These are phyloP conservation scores for Ichneumoninae sp. DNA, from an alignment of 2,888 invertebrate species.

Conservation along the genomic window DNA sequence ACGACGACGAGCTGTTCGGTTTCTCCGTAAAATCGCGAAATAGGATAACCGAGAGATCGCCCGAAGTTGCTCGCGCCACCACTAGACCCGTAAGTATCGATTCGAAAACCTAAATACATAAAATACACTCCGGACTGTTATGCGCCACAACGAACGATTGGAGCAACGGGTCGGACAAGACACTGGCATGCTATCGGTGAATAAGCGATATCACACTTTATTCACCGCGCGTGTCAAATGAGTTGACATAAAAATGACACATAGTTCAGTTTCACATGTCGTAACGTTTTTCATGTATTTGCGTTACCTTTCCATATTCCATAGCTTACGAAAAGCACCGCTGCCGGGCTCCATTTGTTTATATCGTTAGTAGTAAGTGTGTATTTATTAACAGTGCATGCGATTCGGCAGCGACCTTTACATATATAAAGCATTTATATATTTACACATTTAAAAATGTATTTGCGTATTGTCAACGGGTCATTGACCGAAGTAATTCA, in stretches of 20 bases:
- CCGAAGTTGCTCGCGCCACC: slow-evolving; percentile 50
- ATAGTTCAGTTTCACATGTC: neutral
- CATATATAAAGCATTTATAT: too few relatives aligned
- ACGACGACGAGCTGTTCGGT: slow-evolving; percentile 76
- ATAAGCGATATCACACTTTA: neutral
- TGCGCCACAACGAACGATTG: neutral
- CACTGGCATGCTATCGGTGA: neutral
- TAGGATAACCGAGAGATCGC: slow-evolving; percentile 51
- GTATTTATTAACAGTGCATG: too few relatives aligned
- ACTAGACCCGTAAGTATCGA: slow-evolving; percentile 44
- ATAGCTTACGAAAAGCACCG: neutral
- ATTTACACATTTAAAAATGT: too few relatives aligned
- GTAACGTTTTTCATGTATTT: neutral
- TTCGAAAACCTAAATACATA: neutral
- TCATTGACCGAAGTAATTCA: too few relatives aligned
- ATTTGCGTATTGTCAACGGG: too few relatives aligned
- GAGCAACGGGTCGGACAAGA: neutral
- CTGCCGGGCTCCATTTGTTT: neutral
- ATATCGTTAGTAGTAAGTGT: too few relatives aligned
- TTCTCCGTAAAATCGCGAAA: slow-evolving; percentile 64
- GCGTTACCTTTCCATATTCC: neutral
- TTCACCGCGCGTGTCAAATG: neutral
- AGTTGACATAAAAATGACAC: neutral
- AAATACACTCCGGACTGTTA: too few relatives aligned
- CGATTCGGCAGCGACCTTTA: too few relatives aligned